Evolutionary conservation across 2,888 invertebrate genomes (phyloP), one percentile per base, ranked within the genome.

Genomic region (Dolichomitus sp.): DNA sequence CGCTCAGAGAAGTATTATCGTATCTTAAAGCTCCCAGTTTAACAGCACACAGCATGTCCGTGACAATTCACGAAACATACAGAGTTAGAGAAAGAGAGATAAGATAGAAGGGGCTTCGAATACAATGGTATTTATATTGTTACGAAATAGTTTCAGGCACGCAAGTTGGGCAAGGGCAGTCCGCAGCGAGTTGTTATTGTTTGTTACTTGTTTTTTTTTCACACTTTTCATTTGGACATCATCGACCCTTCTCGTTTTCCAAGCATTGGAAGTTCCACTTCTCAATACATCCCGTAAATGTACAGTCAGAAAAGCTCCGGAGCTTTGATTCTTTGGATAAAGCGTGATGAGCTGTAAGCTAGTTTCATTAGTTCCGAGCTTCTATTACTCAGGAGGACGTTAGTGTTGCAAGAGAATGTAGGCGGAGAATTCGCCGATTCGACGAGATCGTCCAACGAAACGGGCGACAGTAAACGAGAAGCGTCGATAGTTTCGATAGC

Each of bases 111-210:
- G 84, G 70, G 27, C 69, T 45, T 72, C 70, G 81, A 85, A 85
- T 87, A 86, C 68, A 84, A 81, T 85, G 81, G 81, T 84, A 85
- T 80, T 81, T 86, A 87, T 57, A 80, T 87, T 82, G 84, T 87
- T 86, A 88, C 87, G 86, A 87, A 88, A 87, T 88, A 85, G 83
- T 85, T 90, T 92, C 89, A 93, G 93, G 93, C 93, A 93, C 93
- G 93, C 92, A 91, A 92, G 89, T 93, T 90, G 92, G 93, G 92
- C 91, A 91, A 88, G 89, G 88, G 93, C 92, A 93, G 92, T 91
- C 90, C 92, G 92, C 92, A 93, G 92, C 92, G 85, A 91, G 83
- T 90, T 81, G 61, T 72, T 48, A 33, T 37, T 42, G n/a, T 65
- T 73, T 54, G 40, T 45, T 17, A 63, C 2, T 33, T 57, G 14